A percentile compares a stretch with the other conserved stretches of the same genome.
phyloP scores from a whole-genome alignment of 2,797 vertebrate genomes.

The Leucoraja ocellata region DNA sequence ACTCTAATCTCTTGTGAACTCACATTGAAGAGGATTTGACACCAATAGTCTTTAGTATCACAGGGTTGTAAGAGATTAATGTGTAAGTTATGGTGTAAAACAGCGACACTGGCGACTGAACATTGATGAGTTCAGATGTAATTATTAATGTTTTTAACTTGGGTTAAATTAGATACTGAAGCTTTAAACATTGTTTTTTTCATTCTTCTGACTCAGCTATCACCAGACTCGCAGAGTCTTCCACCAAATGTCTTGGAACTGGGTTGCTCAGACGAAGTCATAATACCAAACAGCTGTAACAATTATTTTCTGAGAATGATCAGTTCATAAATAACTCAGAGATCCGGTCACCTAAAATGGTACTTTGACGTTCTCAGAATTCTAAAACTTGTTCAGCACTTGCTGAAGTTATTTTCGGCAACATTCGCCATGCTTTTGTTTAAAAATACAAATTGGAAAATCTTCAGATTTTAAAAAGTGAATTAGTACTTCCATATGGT shows the following conservation, averaged over 20 bases:
- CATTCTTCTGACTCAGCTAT: neutral
- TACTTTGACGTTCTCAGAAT: neutral
- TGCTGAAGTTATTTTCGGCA: slow-evolving; percentile 10
- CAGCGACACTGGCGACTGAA: neutral
- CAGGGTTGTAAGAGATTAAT: neutral
- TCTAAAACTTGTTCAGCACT: neutral
- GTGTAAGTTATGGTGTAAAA: too few relatives aligned
- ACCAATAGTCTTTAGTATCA: neutral
- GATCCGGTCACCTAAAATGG: neutral
- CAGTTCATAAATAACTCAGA: neutral
- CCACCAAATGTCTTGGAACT: neutral
- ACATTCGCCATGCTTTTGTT: slow-evolving; percentile 4
- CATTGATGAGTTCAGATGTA: neutral
- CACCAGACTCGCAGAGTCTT: neutral
- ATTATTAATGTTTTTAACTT: neutral
- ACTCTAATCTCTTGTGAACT: neutral
- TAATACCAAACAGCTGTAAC: slow-evolving; percentile 5
- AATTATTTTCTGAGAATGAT: neutral
- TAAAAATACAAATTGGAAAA: neutral
- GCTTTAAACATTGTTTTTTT: neutral
- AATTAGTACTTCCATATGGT: slow-evolving; percentile 34
- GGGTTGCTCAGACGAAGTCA: neutral
- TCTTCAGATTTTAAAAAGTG: neutral
- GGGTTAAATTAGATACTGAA: neutral
- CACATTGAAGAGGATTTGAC: neutral